phyloP scores from a whole-genome alignment of 2,113 vertebrate genomes.

The Cebidichthys violaceus region DNA sequence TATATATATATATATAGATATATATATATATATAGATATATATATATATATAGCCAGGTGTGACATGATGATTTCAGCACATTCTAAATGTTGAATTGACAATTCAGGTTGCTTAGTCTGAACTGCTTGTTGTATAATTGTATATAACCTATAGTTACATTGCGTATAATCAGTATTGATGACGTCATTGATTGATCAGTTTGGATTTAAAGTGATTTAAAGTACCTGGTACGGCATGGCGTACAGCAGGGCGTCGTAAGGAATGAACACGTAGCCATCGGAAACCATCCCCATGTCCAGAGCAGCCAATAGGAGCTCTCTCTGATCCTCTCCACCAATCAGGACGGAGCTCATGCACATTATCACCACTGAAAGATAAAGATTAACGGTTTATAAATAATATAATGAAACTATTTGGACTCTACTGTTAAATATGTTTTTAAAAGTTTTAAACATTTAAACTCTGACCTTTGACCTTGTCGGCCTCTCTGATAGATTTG shows the following conservation, averaged over 20 bases:
- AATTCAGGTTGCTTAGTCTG: too few species aligned
- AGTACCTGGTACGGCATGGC: slow-evolving; percentile 86
- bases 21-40: too few species aligned
- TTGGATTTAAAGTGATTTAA: too few species aligned
- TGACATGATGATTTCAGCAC: too few species aligned
- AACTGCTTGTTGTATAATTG: too few species aligned
- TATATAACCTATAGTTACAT: not conserved
- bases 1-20: too few species aligned
- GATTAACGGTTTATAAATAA: not conserved
- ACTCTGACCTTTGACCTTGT: slow-evolving; percentile 84
- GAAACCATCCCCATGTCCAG: slow-evolving; percentile 86
- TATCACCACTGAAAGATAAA: slow-evolving; percentile 83
- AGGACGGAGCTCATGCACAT: slow-evolving; percentile 93
- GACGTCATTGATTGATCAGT: not conserved
- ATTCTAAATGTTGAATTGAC: too few species aligned
- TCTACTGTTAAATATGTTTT: too few species aligned
- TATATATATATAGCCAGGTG: too few species aligned
- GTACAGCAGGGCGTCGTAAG: slow-evolving; percentile 89
- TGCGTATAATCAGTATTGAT: too few species aligned
- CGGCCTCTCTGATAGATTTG: slow-evolving; percentile 68
- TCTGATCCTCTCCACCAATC: slow-evolving; percentile 89
- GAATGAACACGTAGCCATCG: slow-evolving; percentile 86
- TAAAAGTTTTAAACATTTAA: not conserved
- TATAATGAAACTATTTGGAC: too few species aligned
- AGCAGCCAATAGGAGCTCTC: slow-evolving; percentile 85